Conservation (phyloP, 2,113 vertebrate species). For the Fukomys damarensis region DNA sequence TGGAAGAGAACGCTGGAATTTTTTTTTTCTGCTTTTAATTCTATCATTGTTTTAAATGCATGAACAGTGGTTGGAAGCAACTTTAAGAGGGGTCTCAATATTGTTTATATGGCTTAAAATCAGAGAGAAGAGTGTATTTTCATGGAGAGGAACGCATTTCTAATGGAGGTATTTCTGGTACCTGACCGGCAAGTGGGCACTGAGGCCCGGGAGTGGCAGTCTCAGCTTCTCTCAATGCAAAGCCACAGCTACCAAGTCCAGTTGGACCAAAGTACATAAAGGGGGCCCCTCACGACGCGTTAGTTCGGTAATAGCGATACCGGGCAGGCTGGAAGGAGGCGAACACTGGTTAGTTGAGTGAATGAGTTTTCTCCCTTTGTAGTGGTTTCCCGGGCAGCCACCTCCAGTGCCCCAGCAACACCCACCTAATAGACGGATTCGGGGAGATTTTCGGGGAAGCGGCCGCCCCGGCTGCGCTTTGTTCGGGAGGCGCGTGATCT, state of each 20-base stretch:
- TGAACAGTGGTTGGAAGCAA: neutral
- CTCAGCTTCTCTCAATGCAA: neutral
- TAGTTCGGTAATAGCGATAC: rapidly evolving
- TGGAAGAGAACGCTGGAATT: rapidly evolving
- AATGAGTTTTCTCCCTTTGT: neutral
- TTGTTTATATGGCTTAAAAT: neutral
- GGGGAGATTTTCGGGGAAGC: rapidly evolving
- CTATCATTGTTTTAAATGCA: neutral
- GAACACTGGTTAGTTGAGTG: rapidly evolving
- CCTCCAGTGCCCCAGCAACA: neutral
- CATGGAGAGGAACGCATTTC: neutral
- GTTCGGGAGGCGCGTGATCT: neutral
- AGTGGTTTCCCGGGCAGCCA: neutral
- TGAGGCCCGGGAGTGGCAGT: neutral
- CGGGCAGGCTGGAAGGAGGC: neutral
- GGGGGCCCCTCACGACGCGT: neutral
- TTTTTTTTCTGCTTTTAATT: neutral
- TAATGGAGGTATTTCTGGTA: neutral
- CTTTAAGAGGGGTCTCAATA: neutral
- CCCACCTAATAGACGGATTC: neutral
- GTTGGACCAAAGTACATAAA: neutral
- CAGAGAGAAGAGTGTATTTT: neutral
- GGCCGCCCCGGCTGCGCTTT: neutral
- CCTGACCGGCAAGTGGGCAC: rapidly evolving
- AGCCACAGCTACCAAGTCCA: neutral